These are phyloP conservation scores for Scalopus aquaticus DNA, from an alignment of 2,113 vertebrate genomes.

Conservation along the genomic window DNA sequence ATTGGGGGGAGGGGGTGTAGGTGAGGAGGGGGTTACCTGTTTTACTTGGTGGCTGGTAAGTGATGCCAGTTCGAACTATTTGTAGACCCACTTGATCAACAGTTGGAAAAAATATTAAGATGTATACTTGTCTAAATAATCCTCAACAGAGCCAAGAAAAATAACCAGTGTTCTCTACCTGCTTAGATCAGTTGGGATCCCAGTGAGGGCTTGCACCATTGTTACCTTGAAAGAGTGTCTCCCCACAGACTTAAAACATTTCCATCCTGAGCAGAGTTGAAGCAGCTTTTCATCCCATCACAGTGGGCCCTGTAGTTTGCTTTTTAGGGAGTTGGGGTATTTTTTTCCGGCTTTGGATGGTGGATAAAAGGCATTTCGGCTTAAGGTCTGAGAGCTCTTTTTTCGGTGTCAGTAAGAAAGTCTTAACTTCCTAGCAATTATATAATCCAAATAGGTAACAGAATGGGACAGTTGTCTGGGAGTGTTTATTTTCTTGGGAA, in stretches of 20 bases:
- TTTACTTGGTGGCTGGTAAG: not conserved
- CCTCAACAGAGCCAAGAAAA: not conserved
- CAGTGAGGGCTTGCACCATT: not conserved
- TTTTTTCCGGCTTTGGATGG: constrained; percentile 29
- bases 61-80: not conserved
- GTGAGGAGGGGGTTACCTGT: not conserved
- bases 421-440: constrained; percentile 63
- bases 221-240: not conserved
- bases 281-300: not conserved
- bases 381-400: constrained; percentile 34
- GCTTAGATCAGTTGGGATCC: not conserved
- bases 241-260: not conserved
- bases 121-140: not conserved
- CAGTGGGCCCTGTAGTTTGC: not conserved
- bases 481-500: constrained; percentile 78
- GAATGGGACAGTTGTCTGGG: constrained; percentile 70
- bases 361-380: not conserved
- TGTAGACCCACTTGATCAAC: not conserved
- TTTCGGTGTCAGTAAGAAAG: constrained; percentile 32
- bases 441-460: constrained; percentile 72
- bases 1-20: no score
- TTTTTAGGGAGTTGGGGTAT: not conserved
- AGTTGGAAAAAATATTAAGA: not conserved
- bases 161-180: not conserved
- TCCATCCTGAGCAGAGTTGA: not conserved